These are phyloP conservation scores for Chloroceryle amazona DNA, from an alignment of 2,797 vertebrate species.

Conservation along the genomic window DNA sequence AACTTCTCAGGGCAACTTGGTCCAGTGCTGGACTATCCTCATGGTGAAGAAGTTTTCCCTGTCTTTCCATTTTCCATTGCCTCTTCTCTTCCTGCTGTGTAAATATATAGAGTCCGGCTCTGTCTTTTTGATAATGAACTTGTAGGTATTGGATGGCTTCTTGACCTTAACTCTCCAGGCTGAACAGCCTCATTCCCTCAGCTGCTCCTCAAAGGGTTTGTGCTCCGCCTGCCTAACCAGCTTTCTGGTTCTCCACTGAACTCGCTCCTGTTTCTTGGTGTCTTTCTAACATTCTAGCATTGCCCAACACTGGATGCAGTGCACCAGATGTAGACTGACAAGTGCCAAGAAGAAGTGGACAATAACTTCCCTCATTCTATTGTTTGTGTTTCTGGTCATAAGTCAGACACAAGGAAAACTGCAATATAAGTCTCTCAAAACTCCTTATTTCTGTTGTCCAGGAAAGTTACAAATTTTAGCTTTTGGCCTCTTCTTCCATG, in stretches of 20 bases:
- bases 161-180: neutral
- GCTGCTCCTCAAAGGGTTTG: neutral
- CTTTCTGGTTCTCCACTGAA: neutral
- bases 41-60: neutral
- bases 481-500: neutral
- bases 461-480: neutral
- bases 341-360: neutral
- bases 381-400: neutral
- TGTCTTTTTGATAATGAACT: neutral
- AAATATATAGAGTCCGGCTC: neutral
- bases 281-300: neutral
- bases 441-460: neutral
- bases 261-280: neutral
- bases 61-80: neutral
- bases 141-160: neutral
- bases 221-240: neutral
- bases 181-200: neutral
- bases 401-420: neutral
- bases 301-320: neutral
- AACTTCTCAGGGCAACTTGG: neutral
- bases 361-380: neutral
- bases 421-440: neutral
- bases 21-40: neutral
- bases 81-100: neutral
- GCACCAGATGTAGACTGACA: neutral